phyloP scores from a whole-genome alignment of 1,140 invertebrate genomes.

The Brachionus asplanchnoidis region DNA sequence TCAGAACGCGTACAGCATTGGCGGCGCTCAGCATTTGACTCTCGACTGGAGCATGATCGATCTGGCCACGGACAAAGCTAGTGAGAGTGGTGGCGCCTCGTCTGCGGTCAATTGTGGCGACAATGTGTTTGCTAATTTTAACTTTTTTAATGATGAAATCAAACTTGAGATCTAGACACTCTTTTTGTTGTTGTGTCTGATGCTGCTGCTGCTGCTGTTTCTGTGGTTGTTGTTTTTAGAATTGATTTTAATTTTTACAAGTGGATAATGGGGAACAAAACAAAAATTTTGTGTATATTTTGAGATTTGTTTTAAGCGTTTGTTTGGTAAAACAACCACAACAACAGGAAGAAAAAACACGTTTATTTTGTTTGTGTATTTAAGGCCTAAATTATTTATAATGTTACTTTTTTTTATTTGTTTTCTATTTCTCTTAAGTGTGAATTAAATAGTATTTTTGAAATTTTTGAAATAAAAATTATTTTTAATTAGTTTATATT shows the following conservation, averaged over 20 bases:
- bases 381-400: conserved; percentile 30
- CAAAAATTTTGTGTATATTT: neutral
- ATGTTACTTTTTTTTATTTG: neutral
- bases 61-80: neutral
- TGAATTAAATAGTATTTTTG: neutral
- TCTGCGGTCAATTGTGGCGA: neutral
- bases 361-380: neutral
- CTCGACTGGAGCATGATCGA: conserved; percentile 1
- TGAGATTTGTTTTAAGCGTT: neutral
- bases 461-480: too few species aligned
- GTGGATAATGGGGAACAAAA: neutral
- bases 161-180: neutral
- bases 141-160: conserved; percentile 15
- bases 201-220: too few species aligned
- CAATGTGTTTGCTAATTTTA: conserved; percentile 10
- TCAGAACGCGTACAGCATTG: neutral
- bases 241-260: neutral
- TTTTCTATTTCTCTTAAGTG: neutral
- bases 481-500: neutral
- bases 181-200: too few species aligned
- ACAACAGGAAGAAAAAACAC: neutral
- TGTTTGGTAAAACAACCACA: neutral
- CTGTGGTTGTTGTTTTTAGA: too few species aligned
- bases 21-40: neutral
- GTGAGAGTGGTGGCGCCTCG: too few species aligned